Conservation (phyloP, 2,888 invertebrate genomes). For the Malacosoma neustria region DNA sequence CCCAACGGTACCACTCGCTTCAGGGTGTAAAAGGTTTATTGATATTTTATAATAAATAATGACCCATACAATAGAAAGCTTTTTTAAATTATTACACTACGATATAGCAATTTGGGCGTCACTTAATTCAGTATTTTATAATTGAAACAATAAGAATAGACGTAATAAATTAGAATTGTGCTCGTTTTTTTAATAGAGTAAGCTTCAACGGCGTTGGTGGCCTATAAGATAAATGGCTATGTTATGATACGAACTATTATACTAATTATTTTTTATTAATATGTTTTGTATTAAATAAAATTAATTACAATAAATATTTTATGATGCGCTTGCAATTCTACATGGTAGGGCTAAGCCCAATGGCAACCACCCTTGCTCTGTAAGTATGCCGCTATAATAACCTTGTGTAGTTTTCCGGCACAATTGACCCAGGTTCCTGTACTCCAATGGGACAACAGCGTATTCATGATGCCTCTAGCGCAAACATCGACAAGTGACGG, state of each 20-base stretch:
- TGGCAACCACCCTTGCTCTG: too few species aligned
- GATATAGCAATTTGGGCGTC: slow-evolving; percentile 67
- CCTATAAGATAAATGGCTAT: slow-evolving; percentile 42
- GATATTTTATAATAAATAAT: slow-evolving; percentile 58
- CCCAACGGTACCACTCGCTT: slow-evolving; percentile 23
- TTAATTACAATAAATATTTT: neutral
- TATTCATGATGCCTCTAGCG: too few species aligned
- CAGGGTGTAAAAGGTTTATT: slow-evolving; percentile 44
- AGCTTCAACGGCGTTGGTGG: slow-evolving; percentile 50
- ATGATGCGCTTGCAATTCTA: too few species aligned
- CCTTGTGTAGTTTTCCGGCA: too few species aligned
- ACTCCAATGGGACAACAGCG: too few species aligned
- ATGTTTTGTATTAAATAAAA: neutral
- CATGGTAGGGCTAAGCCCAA: too few species aligned
- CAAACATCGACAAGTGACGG: too few species aligned
- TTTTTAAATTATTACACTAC: slow-evolving; percentile 43
- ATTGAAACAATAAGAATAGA: slow-evolving; percentile 64
- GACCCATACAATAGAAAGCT: slow-evolving; percentile 48
- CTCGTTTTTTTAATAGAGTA: slow-evolving; percentile 45
- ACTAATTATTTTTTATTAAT: slow-evolving; percentile 7
- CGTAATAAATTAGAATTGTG: slow-evolving; percentile 49
- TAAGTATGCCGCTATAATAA: too few species aligned
- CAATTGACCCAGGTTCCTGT: too few species aligned
- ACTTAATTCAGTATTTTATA: slow-evolving; percentile 59
- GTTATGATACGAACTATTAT: slow-evolving; percentile 23